Evolutionary conservation across 2,888 invertebrate genomes (phyloP).

Genomic region (Dorcus hopei): DNA sequence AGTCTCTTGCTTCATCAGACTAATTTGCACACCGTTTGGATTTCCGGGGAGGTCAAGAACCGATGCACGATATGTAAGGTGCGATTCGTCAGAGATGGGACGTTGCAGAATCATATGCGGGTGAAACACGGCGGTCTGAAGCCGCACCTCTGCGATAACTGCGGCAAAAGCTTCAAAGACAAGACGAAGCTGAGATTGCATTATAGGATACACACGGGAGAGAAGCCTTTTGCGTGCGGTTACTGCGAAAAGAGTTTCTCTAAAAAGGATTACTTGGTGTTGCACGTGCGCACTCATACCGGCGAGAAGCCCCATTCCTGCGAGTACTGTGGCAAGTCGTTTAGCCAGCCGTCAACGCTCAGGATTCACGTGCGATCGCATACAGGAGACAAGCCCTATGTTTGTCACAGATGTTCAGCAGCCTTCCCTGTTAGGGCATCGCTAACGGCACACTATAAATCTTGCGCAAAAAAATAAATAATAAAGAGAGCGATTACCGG

Average conservation of each 20-base stretch:
- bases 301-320: too few species aligned
- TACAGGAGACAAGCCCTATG: too few species aligned
- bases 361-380: too few species aligned
- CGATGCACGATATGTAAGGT: conserved; percentile 28
- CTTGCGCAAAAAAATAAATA: too few species aligned
- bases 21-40: conserved; percentile 39
- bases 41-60: conserved; percentile 40
- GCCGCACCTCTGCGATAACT: conserved; percentile 41
- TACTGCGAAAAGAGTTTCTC: conserved; percentile 23
- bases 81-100: conserved; percentile 33
- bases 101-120: conserved; percentile 51
- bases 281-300: too few species aligned
- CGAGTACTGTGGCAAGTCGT: too few species aligned
- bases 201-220: conserved; percentile 29
- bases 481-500: too few species aligned
- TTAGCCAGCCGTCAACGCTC: too few species aligned
- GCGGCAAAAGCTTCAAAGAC: conserved; percentile 36
- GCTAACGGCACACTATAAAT: too few species aligned
- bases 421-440: too few species aligned
- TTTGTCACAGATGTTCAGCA: too few species aligned
- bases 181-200: conserved; percentile 33
- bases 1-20: conserved; percentile 38
- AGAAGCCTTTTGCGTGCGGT: conserved; percentile 31
- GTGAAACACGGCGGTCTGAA: conserved; percentile 16
- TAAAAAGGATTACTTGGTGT: too few species aligned